Evolutionary conservation across 2,888 invertebrate species (phyloP).

Genomic region (Dasysyrphus albostriatus): DNA sequence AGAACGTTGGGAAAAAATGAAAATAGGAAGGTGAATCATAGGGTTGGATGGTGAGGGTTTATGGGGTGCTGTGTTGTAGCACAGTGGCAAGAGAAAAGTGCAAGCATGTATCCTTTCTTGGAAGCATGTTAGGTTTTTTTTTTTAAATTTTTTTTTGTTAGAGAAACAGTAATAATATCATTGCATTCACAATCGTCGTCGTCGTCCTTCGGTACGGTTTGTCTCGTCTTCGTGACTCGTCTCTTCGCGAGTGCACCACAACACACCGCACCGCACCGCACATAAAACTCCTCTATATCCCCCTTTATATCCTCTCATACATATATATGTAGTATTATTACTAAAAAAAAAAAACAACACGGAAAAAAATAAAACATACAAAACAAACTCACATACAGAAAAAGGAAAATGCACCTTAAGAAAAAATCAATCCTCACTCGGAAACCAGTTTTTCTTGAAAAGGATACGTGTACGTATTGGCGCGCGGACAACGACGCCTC

Average conservation of each 20-base stretch:
- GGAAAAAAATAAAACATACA: conserved; percentile 63
- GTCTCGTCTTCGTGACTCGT: conserved; percentile 72
- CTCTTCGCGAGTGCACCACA: conserved; percentile 67
- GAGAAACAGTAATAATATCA: conserved; percentile 76
- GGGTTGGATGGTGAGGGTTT: conserved; percentile 45
- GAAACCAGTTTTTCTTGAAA: conserved; percentile 74
- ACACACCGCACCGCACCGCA: conserved; percentile 51
- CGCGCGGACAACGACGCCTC: conserved; percentile 67
- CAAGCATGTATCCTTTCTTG: conserved; percentile 77
- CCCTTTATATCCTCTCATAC: conserved; percentile 41
- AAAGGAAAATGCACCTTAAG: conserved; percentile 78
- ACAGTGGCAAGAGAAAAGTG: conserved; percentile 63
- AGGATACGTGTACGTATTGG: conserved; percentile 76
- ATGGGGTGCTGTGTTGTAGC: conserved; percentile 20
- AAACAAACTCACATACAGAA: conserved; percentile 74
- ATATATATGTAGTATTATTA: conserved; percentile 73
- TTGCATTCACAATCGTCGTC: conserved; percentile 76
- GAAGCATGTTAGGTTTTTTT: conserved; percentile 78
- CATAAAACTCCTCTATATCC: conserved; percentile 44
- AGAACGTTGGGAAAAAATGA: conserved; percentile 70
- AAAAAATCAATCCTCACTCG: conserved; percentile 81
- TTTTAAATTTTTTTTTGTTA: conserved; percentile 63
- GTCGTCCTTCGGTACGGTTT: conserved; percentile 76
- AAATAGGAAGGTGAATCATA: conserved; percentile 74
- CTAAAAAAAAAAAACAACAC: conserved; percentile 58